Evolutionary conservation across 2,113 vertebrate genomes (phyloP), one percentile per base, ranked within the genome.

Genomic region (Gasterosteus aculeatus): DNA sequence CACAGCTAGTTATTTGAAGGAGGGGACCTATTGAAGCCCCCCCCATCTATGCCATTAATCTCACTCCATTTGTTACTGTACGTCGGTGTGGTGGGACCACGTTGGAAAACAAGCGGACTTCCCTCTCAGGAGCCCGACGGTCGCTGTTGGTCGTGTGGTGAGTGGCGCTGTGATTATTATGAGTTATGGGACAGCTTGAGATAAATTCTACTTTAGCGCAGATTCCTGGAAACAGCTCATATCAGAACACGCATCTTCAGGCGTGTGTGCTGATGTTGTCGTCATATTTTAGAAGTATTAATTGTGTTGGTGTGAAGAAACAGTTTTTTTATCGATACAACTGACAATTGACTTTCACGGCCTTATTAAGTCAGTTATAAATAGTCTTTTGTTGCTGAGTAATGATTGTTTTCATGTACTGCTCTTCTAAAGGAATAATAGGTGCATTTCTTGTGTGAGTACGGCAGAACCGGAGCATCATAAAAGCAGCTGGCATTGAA

Each of bases 1-100:
- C 80, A 82, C 18, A 31, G 72, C 89, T 92, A 91, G 94, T 93
- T 92, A 93, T 90, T 67, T 88, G 89, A 91, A 87, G 91, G 93
- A 89, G 93, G 91, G 75, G 87, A 86, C 87, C 85, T 88, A 77
- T 78, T 86, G 84, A 85, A 89, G 85, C 76, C 82, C 85, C 87
- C 84, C 66, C 80, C 88, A 72, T 90, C 85, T 76, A 58, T 77
- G 61, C 62, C 80, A 81, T 83, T 80, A 78, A 79, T 70, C 75
- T 81, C 85, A 75, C 80, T 79, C 80, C 83, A 85, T 88, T 81
- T 78, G 82, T 64, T 83, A 69, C 83, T 90, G 85, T 75, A 83
- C 82, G 69, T 84, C 69, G 44, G 49, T 75, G 75, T 47, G 29
- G 73, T 47, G 60, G 73, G 84, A 61, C 70, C 69, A 26, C 35